A percentile compares a stretch with the other conserved stretches of the same genome.
Evolutionary conservation across 2,113 vertebrate genomes (phyloP).

Genomic region (Ifrita kowaldi): DNA sequence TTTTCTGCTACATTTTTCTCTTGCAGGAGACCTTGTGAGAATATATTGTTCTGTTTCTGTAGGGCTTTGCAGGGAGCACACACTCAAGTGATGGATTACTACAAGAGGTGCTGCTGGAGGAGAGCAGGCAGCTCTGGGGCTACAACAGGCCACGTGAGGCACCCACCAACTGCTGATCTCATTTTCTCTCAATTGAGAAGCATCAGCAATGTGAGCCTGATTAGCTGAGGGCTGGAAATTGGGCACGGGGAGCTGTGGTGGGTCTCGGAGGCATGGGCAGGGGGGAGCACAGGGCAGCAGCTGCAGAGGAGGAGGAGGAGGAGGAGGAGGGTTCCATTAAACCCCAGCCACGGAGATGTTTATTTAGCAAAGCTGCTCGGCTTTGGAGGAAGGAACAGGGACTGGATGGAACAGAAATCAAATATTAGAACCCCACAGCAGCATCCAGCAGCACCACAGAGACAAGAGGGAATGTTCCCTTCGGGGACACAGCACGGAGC

Average conservation of each 20-base stretch:
- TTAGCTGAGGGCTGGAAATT: background rate
- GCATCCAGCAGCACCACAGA: background rate
- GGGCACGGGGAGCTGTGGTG: background rate
- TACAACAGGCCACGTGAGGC: background rate
- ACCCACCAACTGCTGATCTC: background rate
- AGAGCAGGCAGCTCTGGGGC: background rate
- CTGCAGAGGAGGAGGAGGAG: background rate
- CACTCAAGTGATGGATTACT: background rate
- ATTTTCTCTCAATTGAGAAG: background rate
- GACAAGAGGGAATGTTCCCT: background rate
- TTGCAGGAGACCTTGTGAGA: background rate
- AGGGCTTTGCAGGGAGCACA: background rate
- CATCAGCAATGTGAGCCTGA: background rate
- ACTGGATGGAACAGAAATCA: background rate
- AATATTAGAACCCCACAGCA: background rate
- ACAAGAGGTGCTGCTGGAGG: background rate
- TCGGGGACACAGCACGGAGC: accelerated
- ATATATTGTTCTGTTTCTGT: background rate
- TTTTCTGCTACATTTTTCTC: background rate
- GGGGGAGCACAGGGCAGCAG: background rate
- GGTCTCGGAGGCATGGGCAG: background rate
- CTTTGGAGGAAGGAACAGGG: background rate
- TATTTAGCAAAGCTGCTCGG: background rate
- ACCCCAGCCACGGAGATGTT: background rate
- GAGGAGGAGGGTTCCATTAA: background rate